Percentiles rank a stretch among this genome's conserved stretches.
phyloP scores from a whole-genome alignment of 2,888 invertebrate genomes.

The Geophilus truncorum region DNA sequence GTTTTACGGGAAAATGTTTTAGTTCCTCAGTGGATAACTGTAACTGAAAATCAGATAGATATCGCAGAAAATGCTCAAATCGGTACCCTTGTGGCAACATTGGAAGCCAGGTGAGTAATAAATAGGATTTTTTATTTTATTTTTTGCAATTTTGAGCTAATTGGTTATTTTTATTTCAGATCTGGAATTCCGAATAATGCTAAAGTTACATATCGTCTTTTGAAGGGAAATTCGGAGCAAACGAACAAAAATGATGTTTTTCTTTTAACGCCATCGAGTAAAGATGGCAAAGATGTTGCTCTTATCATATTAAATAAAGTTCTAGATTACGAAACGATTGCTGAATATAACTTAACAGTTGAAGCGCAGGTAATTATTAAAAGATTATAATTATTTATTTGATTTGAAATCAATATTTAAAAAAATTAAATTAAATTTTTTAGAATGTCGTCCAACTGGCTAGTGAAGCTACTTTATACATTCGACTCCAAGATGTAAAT shows the following conservation, averaged over 20 bases:
- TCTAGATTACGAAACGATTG: conserved; percentile 78
- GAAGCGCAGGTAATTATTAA: conserved; percentile 64
- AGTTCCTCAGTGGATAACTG: conserved; percentile 40
- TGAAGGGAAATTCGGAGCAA: conserved; percentile 76
- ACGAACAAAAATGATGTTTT: conserved; percentile 76
- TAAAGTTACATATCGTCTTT: conserved; percentile 49
- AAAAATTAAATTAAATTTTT: background rate
- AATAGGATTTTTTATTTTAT: no score
- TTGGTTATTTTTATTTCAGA: background rate
- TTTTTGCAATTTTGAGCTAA: background rate
- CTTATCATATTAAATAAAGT: conserved; percentile 66
- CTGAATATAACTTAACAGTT: conserved; percentile 76
- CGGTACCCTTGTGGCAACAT: conserved; percentile 19
- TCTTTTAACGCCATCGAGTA: conserved; percentile 48
- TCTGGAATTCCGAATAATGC: background rate
- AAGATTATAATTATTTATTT: no score
- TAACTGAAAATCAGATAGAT: background rate
- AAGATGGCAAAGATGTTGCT: conserved; percentile 62
- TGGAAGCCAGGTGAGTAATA: conserved; percentile 42
- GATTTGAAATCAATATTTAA: no score
- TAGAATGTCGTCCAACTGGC: conserved; percentile 52
- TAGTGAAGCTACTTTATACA: conserved; percentile 69
- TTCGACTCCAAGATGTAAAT: conserved; percentile 79
- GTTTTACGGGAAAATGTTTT: conserved; percentile 43
- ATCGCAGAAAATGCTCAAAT: conserved; percentile 31